A percentile compares a stretch with the other conserved stretches of the same genome.
These are phyloP conservation scores for Notoglanidium macrostoma DNA, from an alignment of 2,797 vertebrate species.

Conservation along the genomic window DNA sequence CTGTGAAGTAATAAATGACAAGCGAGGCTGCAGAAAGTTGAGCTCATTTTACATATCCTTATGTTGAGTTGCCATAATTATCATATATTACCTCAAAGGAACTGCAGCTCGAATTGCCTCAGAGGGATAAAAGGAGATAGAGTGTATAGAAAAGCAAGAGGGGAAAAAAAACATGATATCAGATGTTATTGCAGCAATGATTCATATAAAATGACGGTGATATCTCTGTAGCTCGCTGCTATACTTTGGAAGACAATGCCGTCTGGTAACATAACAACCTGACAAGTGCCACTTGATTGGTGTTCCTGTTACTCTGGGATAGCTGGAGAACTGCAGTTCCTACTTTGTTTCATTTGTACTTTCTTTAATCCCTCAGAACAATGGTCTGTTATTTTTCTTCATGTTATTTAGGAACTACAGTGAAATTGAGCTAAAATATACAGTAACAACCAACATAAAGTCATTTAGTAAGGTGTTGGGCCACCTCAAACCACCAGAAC, in stretches of 20 bases:
- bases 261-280: slow-evolving; percentile 13
- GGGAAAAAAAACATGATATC: neutral
- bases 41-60: slow-evolving; percentile 71
- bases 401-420: neutral
- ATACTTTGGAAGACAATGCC: neutral
- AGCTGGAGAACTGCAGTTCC: neutral
- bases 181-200: slow-evolving; percentile 23
- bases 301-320: neutral
- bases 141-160: slow-evolving; percentile 38
- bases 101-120: slow-evolving; percentile 36
- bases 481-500: neutral
- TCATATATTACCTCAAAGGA: slow-evolving; percentile 64
- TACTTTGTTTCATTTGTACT: neutral
- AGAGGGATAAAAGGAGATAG: slow-evolving; percentile 48
- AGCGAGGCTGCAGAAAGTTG: slow-evolving; percentile 61
- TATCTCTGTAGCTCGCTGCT: neutral
- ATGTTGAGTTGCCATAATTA: slow-evolving; percentile 72
- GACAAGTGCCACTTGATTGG: neutral
- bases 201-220: slow-evolving; percentile 7
- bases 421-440: neutral
- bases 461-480: neutral
- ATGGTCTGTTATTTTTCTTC: neutral
- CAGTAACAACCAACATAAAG: neutral
- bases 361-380: too few relatives aligned
- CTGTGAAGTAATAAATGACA: slow-evolving; percentile 35